Conservation (phyloP, 2,113 vertebrate species). For the Taxidea taxus region DNA sequence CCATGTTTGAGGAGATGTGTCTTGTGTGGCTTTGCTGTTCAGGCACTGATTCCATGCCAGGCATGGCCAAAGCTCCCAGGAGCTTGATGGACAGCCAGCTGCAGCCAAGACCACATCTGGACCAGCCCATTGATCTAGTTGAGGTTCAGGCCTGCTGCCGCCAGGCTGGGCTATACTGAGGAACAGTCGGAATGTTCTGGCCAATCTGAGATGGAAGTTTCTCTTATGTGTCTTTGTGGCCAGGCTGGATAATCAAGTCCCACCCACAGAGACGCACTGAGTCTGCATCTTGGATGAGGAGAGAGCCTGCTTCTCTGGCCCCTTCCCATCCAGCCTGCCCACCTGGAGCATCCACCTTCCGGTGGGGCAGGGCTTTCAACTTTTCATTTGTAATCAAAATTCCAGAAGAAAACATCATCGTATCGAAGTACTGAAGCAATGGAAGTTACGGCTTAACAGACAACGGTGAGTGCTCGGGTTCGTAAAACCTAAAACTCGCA, state of each 20-base stretch:
- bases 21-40: not conserved
- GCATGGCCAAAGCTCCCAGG: conserved; percentile 34
- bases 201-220: not conserved
- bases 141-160: conserved; percentile 5
- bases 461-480: not conserved
- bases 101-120: not conserved
- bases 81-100: not conserved
- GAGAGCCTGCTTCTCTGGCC: conserved; percentile 31
- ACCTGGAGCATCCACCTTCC: not conserved
- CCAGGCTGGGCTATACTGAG: not conserved
- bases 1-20: not conserved
- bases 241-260: not conserved
- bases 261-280: not conserved
- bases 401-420: conserved; percentile 49
- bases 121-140: not conserved
- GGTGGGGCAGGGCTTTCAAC: conserved; percentile 15
- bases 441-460: not conserved
- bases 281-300: not conserved
- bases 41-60: not conserved
- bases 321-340: conserved; percentile 22
- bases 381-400: conserved; percentile 40
- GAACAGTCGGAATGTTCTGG: not conserved
- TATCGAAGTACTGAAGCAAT: conserved; percentile 15
- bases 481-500: not conserved
- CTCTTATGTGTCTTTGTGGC: not conserved